These are phyloP conservation scores for Ochotona curzoniae DNA, from an alignment of 2,113 vertebrate species.

Conservation along the genomic window DNA sequence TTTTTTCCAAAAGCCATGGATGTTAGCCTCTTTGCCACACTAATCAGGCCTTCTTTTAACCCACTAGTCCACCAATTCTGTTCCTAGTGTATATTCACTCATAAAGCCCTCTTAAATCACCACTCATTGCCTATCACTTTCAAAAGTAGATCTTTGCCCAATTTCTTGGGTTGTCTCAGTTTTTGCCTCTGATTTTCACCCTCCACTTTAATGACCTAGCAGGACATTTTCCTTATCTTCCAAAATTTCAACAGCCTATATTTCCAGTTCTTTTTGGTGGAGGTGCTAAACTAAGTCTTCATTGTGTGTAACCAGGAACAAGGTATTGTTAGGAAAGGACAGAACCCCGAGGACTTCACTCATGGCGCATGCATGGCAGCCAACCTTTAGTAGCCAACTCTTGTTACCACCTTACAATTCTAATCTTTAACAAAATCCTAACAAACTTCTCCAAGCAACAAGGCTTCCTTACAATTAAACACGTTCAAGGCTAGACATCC, in stretches of 20 bases:
- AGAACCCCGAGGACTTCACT: background rate
- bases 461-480: background rate
- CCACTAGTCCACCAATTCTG: background rate
- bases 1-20: background rate
- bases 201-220: background rate
- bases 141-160: background rate
- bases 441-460: background rate
- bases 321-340: background rate
- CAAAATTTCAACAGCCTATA: background rate
- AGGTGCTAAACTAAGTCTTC: background rate
- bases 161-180: background rate
- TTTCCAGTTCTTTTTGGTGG: background rate
- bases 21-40: background rate
- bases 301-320: background rate
- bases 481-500: background rate
- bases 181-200: background rate
- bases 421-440: background rate
- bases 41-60: background rate
- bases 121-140: background rate
- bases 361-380: background rate
- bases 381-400: background rate
- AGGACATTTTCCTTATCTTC: background rate
- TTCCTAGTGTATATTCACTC: background rate
- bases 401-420: background rate
- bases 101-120: background rate